These are phyloP conservation scores for Subacronicta megacephala DNA, from an alignment of 2,888 invertebrate genomes.

Conservation along the genomic window DNA sequence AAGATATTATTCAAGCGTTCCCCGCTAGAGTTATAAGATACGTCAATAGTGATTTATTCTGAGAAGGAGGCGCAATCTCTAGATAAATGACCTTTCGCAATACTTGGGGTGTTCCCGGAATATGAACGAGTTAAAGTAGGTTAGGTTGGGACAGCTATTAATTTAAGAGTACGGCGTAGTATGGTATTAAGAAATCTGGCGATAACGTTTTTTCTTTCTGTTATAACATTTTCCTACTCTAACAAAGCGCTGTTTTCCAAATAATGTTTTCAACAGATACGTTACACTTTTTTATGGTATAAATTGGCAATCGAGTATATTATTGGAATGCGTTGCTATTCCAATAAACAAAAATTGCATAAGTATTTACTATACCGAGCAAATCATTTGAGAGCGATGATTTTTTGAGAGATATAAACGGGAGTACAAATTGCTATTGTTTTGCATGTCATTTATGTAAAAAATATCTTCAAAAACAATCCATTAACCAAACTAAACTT, in stretches of 20 bases:
- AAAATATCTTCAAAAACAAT: neutral
- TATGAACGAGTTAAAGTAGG: conserved; percentile 25
- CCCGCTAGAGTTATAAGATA: conserved; percentile 38
- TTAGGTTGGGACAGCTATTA: conserved; percentile 16
- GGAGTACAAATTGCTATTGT: neutral
- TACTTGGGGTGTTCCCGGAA: conserved; percentile 32
- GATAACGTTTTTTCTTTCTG: too few relatives aligned
- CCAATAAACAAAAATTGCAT: neutral
- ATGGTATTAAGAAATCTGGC: too few relatives aligned
- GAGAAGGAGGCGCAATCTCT: conserved; percentile 38
- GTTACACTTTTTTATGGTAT: too few relatives aligned
- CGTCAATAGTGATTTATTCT: conserved; percentile 55
- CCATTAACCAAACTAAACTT: neutral
- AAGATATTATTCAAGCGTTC: conserved; percentile 52
- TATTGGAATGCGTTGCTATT: neutral
- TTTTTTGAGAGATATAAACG: too few relatives aligned
- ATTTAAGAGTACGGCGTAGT: too few relatives aligned
- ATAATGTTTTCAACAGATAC: too few relatives aligned
- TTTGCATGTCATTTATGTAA: neutral
- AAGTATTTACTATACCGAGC: neutral
- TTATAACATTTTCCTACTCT: too few relatives aligned
- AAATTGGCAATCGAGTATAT: too few relatives aligned
- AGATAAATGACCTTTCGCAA: conserved; percentile 52
- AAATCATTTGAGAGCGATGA: neutral
- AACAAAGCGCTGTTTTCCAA: too few relatives aligned